Base-by-base conservation (phyloP, 2,797 vertebrate genomes). In the Zalophus californianus region DNA sequence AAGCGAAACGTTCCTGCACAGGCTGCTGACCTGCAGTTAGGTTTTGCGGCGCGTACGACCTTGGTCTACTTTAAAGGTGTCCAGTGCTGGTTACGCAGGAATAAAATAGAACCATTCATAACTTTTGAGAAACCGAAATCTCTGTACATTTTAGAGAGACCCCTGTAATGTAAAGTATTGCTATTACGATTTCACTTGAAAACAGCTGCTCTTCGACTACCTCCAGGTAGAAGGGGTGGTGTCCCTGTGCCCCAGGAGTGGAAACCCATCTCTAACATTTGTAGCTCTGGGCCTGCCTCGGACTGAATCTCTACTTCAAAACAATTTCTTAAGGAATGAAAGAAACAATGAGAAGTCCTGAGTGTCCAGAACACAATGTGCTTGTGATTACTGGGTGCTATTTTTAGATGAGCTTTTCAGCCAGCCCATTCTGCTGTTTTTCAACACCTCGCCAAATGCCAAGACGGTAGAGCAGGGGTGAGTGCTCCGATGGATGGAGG, bases 401-500 rank as follows among this genome's bases (percentile, higher is more conserved):
- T 56, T 66, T 41, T 38, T 4, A 23, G 64, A 9, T 1, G 56
- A 14, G 25, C 14, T 25, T 41, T 18, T 13, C 7, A 1, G 41
- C 54, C 62, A 12, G 56, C 35, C 4, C 7, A 0, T 20, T 3
- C 50, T 38, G 78, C 20, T 7, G 9, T 2, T 8, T 3, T 16
- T 2, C 18, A 8, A 5, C 12, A 5, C 77, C 18, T 54, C 14
- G 2, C 13, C 60, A 9, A 0, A 7, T 0, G 83, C 50, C 21
- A 16, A 10, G 14, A 1, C 6, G 1, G 0, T 12, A 29, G 41
- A 10, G 38, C 41, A 16, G 20, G 35, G 35, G 7, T 9, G 32
- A 21, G 32, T 0, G 5, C 1, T 35, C 12, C 0, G 58, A 7
- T 1, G 50, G 7, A 4, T 0, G 2, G n/a, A 1, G 1, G 38